Percentiles rank a stretch among this genome's conserved stretches.
These are phyloP conservation scores for Paedocypris micromegethes DNA, from an alignment of 2,797 vertebrate species.

Conservation along the genomic window DNA sequence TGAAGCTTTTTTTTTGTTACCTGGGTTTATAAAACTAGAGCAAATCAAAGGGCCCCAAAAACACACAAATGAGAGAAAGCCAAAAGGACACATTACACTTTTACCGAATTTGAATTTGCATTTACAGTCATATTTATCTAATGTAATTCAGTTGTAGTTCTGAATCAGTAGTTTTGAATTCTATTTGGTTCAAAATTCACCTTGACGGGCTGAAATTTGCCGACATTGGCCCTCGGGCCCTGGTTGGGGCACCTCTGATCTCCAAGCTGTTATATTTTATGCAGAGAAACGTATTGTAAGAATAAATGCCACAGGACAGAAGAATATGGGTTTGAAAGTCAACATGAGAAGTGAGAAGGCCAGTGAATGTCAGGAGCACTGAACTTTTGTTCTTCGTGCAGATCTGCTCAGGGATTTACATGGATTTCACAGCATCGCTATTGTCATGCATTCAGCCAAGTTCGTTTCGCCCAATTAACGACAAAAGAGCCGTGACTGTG, in stretches of 20 bases:
- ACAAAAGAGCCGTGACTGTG: slow-evolving; percentile 1
- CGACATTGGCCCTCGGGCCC: too few relatives aligned
- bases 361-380: slow-evolving; percentile 37
- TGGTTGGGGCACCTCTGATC: too few relatives aligned
- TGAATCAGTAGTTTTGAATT: too few relatives aligned
- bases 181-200: too few relatives aligned
- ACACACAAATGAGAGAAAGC: slow-evolving; percentile 30
- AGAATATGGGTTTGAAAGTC: slow-evolving; percentile 16
- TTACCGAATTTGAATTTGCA: too few relatives aligned
- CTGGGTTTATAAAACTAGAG: slow-evolving; percentile 49
- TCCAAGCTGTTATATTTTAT: slow-evolving; percentile 1
- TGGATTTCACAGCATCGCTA: slow-evolving; percentile 9
- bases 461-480: slow-evolving; percentile 7
- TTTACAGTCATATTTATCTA: too few relatives aligned
- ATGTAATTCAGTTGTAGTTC: too few relatives aligned
- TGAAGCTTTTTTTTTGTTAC: slow-evolving; percentile 49
- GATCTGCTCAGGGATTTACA: slow-evolving; percentile 6
- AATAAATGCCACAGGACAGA: slow-evolving; percentile 22
- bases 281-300: neutral
- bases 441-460: neutral
- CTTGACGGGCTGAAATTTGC: too few relatives aligned
- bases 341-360: slow-evolving; percentile 35
- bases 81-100: neutral
- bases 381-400: slow-evolving; percentile 16
- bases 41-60: slow-evolving; percentile 38